Evolutionary conservation across 2,113 vertebrate genomes (phyloP), one percentile per base, ranked within the genome.

Genomic region (Nothocercus julius): DNA sequence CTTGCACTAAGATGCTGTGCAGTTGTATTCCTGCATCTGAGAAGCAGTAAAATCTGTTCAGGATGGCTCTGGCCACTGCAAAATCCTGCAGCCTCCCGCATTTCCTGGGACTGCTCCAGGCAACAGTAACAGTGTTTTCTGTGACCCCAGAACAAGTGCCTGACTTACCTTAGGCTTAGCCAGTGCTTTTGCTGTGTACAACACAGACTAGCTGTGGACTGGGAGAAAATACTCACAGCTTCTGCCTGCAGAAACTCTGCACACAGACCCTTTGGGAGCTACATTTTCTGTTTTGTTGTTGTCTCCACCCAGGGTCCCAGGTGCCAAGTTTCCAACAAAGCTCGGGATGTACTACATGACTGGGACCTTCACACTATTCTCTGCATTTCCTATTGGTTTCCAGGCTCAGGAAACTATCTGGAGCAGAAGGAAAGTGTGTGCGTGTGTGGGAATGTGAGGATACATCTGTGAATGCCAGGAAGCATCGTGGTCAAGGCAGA

Each of bases 1-100:
- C 73, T 28, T 34, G 61, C 76, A 19, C 54, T 36, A 24, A 44
- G 42, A 44, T 5, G 42, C 83, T 74, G 30, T 2, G 30, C 1
- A 51, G 51, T 4, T 54, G 15, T 7, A 7, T 24, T 42, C 66
- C 61, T 34, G 61, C 34, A 3, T 45, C 38, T 61, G 18, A 44
- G 17, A 77, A 74, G 27, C 7, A 34, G 49, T 32, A 58, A 32
- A 42, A 62, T 49, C 73, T 88, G 59, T 77, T 61, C 13, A 4
- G 38, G 30, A 47, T 38, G 16, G 51, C 53, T 63, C 42, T 68
- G 68, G 80, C 76, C 81, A 24, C 8, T 0, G 73, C 0, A 0
- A 86, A 85, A 44, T 24, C 21, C 25, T 1, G 21, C 27, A 30
- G 0, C 2, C 36, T 59, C 56, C 44, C 62, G 17, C 5, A 11